Conservation (phyloP, 2,888 invertebrate species). For the Latheticus oryzae region DNA sequence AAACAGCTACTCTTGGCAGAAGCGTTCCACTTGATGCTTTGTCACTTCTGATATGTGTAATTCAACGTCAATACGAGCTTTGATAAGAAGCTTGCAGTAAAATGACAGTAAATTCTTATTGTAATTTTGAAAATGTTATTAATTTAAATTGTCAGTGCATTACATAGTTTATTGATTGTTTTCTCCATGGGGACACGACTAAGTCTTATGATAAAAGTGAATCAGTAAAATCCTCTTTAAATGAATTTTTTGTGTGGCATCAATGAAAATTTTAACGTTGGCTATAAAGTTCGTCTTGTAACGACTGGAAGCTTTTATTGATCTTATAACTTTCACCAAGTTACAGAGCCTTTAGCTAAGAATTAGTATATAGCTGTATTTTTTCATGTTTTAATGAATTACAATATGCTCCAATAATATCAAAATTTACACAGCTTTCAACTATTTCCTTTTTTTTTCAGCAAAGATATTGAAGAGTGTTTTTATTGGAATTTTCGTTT, state of each 20-base stretch:
- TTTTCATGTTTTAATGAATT: constrained; percentile 12
- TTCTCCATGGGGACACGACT: no score
- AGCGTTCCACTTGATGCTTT: no score
- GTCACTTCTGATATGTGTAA: no score
- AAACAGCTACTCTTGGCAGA: no score
- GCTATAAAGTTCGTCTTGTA: constrained; percentile 23
- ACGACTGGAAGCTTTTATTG: constrained; percentile 19
- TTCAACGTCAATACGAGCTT: no score
- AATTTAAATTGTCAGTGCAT: no score
- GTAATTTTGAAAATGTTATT: no score
- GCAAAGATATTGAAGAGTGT: constrained; percentile 51
- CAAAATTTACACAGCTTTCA: constrained; percentile 36
- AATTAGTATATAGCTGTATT: constrained; percentile 15
- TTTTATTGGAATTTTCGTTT: constrained; percentile 48
- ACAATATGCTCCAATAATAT: no score
- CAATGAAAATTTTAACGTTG: constrained; percentile 30
- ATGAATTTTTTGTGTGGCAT: constrained; percentile 26
- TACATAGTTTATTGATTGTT: no score
- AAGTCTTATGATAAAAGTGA: constrained; percentile 16
- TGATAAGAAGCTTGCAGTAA: no score
- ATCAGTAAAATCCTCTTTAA: constrained; percentile 22
- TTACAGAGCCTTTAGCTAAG: constrained; percentile 13
- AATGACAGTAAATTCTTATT: no score
- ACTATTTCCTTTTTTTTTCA: constrained; percentile 41
- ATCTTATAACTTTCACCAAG: constrained; percentile 31